Base-by-base conservation (phyloP, 2,797 vertebrate genomes). In the Oryzias dopingdopingensis region DNA sequence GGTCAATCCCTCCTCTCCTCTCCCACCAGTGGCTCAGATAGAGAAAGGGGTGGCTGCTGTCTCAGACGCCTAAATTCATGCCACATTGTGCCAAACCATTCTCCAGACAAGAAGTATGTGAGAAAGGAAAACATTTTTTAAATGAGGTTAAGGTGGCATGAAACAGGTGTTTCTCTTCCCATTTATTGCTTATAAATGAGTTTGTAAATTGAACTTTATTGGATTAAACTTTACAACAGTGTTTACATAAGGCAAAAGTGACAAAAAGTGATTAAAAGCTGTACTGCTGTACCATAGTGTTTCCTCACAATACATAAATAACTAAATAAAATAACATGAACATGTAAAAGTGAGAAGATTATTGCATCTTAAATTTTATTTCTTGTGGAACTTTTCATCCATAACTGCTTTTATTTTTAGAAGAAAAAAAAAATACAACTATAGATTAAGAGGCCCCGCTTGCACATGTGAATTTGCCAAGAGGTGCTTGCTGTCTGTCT, bases 141-240 rank as follows among this genome's bases (percentile, higher is more conserved):
- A 83, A 77, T 54, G 59, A 84, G 79, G 82, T 85, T 81, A 81
- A 70, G 77, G 74, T 86, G 78, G 69, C 74, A 79, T 61, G 70
- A 88, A 83, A 81, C 85, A 91, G 86, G 89, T 90, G 85, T 87
- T 86, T 83, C 74, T 81, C 65, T 60, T 83, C 76, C 59, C 43
- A 74, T 91, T 90, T 89, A 91, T 88, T 86, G 88, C 75, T 87
- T 82, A 84, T 86, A 89, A 91, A 90, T 85, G 65, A 81, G 81
- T 90, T 88, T 88, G 80, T 88, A 89, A 89, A 90, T 88, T 74
- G 62, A 74, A 77, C 77, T 90, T 89, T 85, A 89, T 83, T 85
- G 81, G 80, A 88, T 87, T 81, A 80, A 86, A 84, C 63, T 83
- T 86, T 83, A 66, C 70, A 75, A 77, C 40, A 32, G 66, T 82